Base-by-base conservation (phyloP, 2,113 vertebrate genomes). In the Bucco capensis region DNA sequence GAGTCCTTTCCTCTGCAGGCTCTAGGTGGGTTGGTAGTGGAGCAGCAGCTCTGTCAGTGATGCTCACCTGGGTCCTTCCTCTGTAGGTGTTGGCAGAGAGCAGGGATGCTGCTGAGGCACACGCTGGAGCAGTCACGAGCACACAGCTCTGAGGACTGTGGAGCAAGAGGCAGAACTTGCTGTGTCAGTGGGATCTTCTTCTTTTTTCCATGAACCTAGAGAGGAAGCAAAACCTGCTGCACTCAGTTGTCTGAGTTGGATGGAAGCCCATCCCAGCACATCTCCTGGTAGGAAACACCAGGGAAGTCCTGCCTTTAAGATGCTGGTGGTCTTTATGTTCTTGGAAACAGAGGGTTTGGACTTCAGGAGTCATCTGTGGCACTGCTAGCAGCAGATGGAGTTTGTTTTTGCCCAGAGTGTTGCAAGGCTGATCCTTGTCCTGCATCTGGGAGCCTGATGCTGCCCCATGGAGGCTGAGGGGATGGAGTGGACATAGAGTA, bases 151-250 rank as follows among this genome's bases (percentile, higher is more conserved):
- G 12, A 47, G 72, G 77, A 53, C 65, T 67, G 83, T 94, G 91
- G 73, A 90, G 91, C 92, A 87, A 95, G 83, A 93, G 75, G 73
- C 65, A 3, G 51, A 92, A 83, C 62, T 42, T 94, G 93, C 90
- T 90, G 88, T 66, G 88, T 93, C 2, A 35, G 90, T 75, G 3
- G 65, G 85, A 88, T 88, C 69, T 49, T 93, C 78, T 88, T 93
- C 71, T 30, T 53, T 31, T 53, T 53, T 53, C 85, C 89, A 8
- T 54, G 2, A 3, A 18, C 77, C 86, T 44, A 42, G 76, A 86
- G 83, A 91, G 95, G 95, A 92, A 86, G 84, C 77, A 94, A 92
- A 93, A 93, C 75, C 64, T 88, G 92, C 94, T 92, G 92, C 67
- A 13, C 44, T 87, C 81, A 19, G 91, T 84, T 89, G 87, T 87